phyloP scores from a whole-genome alignment of 2,888 invertebrate species.

The Aproaerema taeniolella region DNA sequence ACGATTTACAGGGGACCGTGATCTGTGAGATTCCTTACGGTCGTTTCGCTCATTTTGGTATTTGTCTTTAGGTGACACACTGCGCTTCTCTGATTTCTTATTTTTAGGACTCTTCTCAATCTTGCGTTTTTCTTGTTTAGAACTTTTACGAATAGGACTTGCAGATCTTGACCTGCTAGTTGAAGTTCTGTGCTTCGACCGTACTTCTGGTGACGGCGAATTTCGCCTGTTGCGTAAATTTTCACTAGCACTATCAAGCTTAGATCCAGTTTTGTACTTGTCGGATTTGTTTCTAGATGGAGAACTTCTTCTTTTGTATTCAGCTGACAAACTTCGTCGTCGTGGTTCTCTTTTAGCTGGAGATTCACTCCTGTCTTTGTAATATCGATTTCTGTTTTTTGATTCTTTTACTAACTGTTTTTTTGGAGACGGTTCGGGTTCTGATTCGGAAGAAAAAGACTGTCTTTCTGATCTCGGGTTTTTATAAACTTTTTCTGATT shows the following conservation, averaged over 20 bases:
- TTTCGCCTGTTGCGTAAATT: conserved; percentile 32
- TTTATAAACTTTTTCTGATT: conserved; percentile 42
- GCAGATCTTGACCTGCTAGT: conserved; percentile 46
- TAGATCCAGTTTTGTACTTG: no score
- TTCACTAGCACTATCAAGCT: conserved; percentile 37
- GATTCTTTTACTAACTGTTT: conserved; percentile 31
- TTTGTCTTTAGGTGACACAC: conserved; percentile 17
- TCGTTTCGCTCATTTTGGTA: conserved; percentile 29
- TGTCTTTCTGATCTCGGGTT: conserved; percentile 34
- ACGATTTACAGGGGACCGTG: conserved; percentile 41
- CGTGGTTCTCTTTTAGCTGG: conserved; percentile 32
- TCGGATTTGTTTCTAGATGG: conserved; percentile 37
- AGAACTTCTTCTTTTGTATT: conserved; percentile 38
- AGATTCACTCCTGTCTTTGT: conserved; percentile 30
- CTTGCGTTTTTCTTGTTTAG: conserved; percentile 40
- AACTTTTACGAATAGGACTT: conserved; percentile 32
- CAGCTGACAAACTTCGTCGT: conserved; percentile 40
- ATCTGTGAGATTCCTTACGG: conserved; percentile 32
- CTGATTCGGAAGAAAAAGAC: conserved; percentile 49
- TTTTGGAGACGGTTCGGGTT: conserved; percentile 38
- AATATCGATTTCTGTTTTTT: conserved; percentile 37
- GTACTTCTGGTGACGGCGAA: conserved; percentile 39
- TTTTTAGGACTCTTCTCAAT: conserved; percentile 34
- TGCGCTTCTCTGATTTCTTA: conserved; percentile 37
- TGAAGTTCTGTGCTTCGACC: conserved; percentile 21